phyloP scores from a whole-genome alignment of 2,888 invertebrate species.

The Nowickia ferox region DNA sequence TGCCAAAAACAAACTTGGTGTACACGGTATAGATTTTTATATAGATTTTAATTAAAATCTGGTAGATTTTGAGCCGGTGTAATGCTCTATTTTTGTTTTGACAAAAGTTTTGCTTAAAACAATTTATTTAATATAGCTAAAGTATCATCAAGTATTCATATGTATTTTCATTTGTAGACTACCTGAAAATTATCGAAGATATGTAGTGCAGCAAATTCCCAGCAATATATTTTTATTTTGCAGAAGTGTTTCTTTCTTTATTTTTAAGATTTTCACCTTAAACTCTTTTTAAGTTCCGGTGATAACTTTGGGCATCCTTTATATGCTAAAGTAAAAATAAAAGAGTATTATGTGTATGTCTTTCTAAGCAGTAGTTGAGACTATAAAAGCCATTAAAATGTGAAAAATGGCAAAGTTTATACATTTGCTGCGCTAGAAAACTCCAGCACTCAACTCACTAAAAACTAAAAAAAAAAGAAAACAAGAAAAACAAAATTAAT shows the following conservation, averaged over 20 bases:
- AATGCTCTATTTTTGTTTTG: no score
- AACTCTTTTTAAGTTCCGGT: neutral
- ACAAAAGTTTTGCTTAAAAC: no score
- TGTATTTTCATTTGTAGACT: neutral
- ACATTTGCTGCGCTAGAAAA: conserved; percentile 26
- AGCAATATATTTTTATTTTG: neutral
- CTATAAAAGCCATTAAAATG: conserved; percentile 72
- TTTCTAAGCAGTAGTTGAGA: conserved; percentile 53
- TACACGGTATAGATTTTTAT: no score
- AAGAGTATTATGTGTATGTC: conserved; percentile 15
- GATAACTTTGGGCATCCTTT: neutral
- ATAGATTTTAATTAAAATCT: no score
- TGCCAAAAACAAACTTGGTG: no score
- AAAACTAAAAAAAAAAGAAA: conserved; percentile 2
- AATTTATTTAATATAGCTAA: no score
- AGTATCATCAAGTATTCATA: no score
- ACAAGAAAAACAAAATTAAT: neutral
- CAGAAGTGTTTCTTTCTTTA: neutral
- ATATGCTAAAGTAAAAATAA: conserved; percentile 19
- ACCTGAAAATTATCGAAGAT: neutral
- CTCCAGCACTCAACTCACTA: neutral
- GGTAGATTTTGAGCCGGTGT: no score
- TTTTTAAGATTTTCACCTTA: conserved; percentile 18
- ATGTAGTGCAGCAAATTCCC: neutral
- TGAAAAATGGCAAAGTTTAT: conserved; percentile 72